phyloP scores from a whole-genome alignment of 2,888 invertebrate genomes.

The Sicus ferrugineus region DNA sequence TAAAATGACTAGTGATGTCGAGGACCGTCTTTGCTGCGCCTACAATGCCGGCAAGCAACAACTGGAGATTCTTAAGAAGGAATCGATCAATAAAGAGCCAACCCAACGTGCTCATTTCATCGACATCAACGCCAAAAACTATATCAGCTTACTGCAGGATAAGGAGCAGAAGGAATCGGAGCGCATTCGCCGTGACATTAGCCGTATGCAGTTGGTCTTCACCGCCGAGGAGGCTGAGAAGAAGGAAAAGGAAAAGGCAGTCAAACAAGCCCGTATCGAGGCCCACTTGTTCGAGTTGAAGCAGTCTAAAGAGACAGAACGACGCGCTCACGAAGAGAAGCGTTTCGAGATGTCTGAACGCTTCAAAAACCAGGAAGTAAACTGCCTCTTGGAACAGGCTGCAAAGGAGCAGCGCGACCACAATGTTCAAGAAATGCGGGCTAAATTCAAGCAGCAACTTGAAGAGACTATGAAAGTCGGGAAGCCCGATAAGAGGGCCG shows the following conservation, averaged over 20 bases:
- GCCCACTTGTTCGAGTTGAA: slow-evolving; percentile 53
- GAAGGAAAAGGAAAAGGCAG: slow-evolving; percentile 49
- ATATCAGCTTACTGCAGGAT: slow-evolving; percentile 64
- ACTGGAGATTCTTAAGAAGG: slow-evolving; percentile 60
- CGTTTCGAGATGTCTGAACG: slow-evolving; percentile 52
- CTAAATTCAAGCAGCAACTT: slow-evolving; percentile 48
- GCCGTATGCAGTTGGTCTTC: slow-evolving; percentile 64
- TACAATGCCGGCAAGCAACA: slow-evolving; percentile 64
- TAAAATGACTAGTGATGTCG: slow-evolving; percentile 60
- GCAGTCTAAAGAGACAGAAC: slow-evolving; percentile 45
- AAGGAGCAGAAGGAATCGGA: slow-evolving; percentile 65
- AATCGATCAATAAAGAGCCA: slow-evolving; percentile 59
- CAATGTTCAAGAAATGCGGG: slow-evolving; percentile 45
- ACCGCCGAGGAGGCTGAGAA: slow-evolving; percentile 58
- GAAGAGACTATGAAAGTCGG: slow-evolving; percentile 49
- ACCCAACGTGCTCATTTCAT: slow-evolving; percentile 64
- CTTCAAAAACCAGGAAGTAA: slow-evolving; percentile 52
- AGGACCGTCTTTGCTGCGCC: slow-evolving; percentile 64
- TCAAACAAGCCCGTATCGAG: slow-evolving; percentile 53
- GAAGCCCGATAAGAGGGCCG: slow-evolving; percentile 36
- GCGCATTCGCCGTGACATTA: slow-evolving; percentile 66
- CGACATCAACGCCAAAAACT: slow-evolving; percentile 65
- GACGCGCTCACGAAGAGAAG: slow-evolving; percentile 45
- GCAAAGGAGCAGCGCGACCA: slow-evolving; percentile 50
- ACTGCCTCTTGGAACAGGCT: slow-evolving; percentile 45